Evolutionary conservation across 1,140 invertebrate genomes (phyloP).

Genomic region (Heterodera schachtii): DNA sequence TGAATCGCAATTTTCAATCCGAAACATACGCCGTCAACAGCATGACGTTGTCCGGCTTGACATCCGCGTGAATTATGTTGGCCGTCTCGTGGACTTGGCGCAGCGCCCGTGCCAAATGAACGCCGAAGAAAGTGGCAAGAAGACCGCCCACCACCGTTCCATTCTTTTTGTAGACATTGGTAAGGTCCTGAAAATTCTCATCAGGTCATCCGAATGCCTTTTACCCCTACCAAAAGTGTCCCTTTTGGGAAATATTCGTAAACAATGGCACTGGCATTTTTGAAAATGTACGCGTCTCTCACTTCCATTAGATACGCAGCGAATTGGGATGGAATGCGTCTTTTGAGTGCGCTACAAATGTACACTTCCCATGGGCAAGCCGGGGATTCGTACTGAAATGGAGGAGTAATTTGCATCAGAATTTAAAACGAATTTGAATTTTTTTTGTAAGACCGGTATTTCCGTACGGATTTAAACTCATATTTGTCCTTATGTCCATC

Average conservation of each 20-base stretch:
- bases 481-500: too few relatives aligned
- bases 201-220: neutral
- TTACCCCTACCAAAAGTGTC: constrained; percentile 39
- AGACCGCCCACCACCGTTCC: constrained; percentile 31
- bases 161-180: constrained; percentile 41
- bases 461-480: too few relatives aligned
- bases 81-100: constrained; percentile 40
- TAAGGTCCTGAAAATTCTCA: constrained; percentile 36
- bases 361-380: constrained; percentile 52
- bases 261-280: constrained; percentile 47
- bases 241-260: constrained; percentile 49
- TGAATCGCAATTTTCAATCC: too few relatives aligned
- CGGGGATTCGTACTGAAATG: constrained; percentile 42
- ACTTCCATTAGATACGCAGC: constrained; percentile 44
- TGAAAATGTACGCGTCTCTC: constrained; percentile 45
- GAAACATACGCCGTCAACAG: constrained; percentile 41
- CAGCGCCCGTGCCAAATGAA: constrained; percentile 42
- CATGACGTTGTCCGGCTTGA: constrained; percentile 50
- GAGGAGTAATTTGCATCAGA: neutral
- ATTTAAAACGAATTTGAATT: constrained; percentile 1
- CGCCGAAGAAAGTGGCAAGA: constrained; percentile 35
- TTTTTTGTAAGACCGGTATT: too few relatives aligned
- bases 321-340: constrained; percentile 15
- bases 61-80: constrained; percentile 48
- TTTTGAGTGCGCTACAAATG: constrained; percentile 37